Evolutionary conservation across 2,888 invertebrate species (phyloP).

Genomic region (Arrhopalites spinosus): DNA sequence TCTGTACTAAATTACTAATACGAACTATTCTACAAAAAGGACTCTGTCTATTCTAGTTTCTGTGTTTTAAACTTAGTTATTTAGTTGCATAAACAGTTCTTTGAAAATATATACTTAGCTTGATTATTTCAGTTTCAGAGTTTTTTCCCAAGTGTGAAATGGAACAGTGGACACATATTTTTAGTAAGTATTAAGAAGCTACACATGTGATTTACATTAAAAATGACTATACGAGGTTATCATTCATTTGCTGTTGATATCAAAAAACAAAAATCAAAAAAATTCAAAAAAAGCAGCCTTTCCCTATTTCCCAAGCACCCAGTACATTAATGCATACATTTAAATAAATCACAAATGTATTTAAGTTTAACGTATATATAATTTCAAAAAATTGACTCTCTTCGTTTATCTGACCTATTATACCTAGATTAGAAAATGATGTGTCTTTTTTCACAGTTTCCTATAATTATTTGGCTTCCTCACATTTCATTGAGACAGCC

Average conservation of each 20-base stretch:
- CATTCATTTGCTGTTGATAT: not conserved
- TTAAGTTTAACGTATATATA: not conserved
- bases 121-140: not conserved
- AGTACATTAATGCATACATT: constrained; percentile 6
- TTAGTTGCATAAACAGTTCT: no score
- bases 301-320: constrained; percentile 28
- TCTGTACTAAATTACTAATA: no score
- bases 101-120: no score
- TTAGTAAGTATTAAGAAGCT: not conserved
- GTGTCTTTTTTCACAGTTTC: no score
- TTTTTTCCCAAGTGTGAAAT: not conserved
- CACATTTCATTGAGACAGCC: no score
- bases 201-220: not conserved
- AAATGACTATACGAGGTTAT: constrained; percentile 27
- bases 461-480: no score
- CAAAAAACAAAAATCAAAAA: no score
- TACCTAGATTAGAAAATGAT: not conserved
- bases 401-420: constrained; percentile 4
- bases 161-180: not conserved
- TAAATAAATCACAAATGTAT: constrained; percentile 18
- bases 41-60: no score
- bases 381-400: constrained; percentile 14
- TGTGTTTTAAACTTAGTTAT: no score
- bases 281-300: constrained; percentile 18
- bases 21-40: no score